A percentile compares a stretch with the other conserved stretches of the same genome.
These are phyloP conservation scores for Tragulus kanchil DNA, from an alignment of 2,113 vertebrate species.

Conservation along the genomic window DNA sequence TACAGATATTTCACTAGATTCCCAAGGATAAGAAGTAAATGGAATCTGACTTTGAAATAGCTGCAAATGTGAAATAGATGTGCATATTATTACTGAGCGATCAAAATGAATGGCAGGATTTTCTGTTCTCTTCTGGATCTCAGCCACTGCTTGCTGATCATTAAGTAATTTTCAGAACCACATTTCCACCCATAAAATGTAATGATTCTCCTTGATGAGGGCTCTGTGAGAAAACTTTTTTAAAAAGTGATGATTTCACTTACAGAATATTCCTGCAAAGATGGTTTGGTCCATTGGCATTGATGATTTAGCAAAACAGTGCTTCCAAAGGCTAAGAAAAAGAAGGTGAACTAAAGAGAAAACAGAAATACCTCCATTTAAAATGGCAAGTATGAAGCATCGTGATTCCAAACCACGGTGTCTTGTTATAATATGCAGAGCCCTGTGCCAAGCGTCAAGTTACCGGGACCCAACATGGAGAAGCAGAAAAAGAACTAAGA, in stretches of 20 bases:
- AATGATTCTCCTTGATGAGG: neutral
- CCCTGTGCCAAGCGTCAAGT: neutral
- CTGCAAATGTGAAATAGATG: neutral
- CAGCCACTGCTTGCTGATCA: neutral
- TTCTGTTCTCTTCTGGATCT: constrained; percentile 19
- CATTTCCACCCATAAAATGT: neutral
- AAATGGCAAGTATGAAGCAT: neutral
- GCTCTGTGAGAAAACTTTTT: neutral
- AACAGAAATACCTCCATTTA: neutral
- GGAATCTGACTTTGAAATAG: neutral
- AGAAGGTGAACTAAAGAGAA: neutral
- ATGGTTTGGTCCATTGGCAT: neutral
- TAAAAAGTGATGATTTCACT: neutral
- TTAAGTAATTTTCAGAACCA: neutral
- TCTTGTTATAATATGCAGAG: neutral
- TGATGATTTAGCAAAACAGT: neutral
- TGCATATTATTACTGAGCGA: neutral
- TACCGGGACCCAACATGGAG: neutral
- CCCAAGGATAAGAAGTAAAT: neutral
- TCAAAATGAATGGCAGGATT: neutral
- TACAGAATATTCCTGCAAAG: neutral
- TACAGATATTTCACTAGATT: neutral
- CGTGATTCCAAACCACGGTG: neutral
- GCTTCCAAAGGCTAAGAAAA: neutral
- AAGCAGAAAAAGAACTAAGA: neutral